Conservation (phyloP, 2,888 invertebrate genomes). For the Thereva unica region DNA sequence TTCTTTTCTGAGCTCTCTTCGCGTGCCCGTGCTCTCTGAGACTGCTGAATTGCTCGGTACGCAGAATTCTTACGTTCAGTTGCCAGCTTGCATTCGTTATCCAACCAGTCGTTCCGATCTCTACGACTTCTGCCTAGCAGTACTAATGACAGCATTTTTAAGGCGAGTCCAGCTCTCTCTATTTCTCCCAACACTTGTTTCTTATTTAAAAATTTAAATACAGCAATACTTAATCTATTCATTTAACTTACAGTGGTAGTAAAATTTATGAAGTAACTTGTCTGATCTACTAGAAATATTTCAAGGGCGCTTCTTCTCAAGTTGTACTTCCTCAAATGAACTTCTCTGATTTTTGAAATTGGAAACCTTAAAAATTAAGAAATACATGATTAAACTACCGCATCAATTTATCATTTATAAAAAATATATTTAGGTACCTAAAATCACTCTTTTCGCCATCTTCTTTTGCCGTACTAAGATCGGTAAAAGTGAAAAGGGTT, state of each 20-base stretch:
- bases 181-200: background rate
- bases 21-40: no score
- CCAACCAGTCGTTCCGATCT: no score
- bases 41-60: no score
- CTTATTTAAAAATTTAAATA: background rate
- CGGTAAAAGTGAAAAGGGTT: slow-evolving; percentile 64
- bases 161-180: no score
- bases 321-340: slow-evolving; percentile 68
- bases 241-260: slow-evolving; percentile 60
- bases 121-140: no score
- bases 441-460: slow-evolving; percentile 61
- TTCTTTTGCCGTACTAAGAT: slow-evolving; percentile 61
- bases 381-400: background rate
- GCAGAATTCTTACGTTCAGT: no score
- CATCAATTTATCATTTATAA: background rate
- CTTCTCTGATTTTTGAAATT: slow-evolving; percentile 63
- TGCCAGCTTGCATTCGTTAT: no score
- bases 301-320: slow-evolving; percentile 67
- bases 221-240: no score
- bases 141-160: no score
- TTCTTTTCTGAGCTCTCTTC: no score
- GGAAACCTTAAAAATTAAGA: slow-evolving; percentile 54
- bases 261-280: slow-evolving; percentile 69
- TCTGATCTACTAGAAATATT: slow-evolving; percentile 67
- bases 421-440: slow-evolving; percentile 52